phyloP scores from a whole-genome alignment of 2,888 invertebrate species.

The Agriopis aurantiaria region DNA sequence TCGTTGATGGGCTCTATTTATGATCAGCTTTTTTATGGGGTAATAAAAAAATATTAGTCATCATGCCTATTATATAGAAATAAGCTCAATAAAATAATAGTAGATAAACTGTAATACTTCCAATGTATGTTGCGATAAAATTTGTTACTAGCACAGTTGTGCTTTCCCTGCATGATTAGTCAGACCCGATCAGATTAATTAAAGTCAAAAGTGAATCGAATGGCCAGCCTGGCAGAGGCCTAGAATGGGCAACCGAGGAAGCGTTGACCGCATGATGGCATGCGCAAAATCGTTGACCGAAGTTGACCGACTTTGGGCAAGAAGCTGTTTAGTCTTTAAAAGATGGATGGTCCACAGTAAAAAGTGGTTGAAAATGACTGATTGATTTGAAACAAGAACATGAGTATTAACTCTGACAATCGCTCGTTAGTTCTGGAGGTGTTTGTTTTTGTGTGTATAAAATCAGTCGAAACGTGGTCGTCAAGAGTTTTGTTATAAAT shows the following conservation, averaged over 20 bases:
- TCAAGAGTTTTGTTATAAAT: neutral
- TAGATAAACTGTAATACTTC: too few relatives aligned
- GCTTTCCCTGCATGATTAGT: neutral
- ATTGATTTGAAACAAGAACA: constrained; percentile 8
- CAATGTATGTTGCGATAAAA: too few relatives aligned
- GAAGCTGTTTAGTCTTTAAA: constrained; percentile 21
- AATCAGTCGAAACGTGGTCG: neutral
- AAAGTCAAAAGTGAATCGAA: constrained; percentile 26
- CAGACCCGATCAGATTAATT: neutral
- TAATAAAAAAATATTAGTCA: too few relatives aligned
- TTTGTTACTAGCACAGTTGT: too few relatives aligned
- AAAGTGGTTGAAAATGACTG: constrained; percentile 25
- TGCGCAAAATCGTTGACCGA: constrained; percentile 30
- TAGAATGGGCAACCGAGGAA: constrained; percentile 27
- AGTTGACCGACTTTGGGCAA: constrained; percentile 32
- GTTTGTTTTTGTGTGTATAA: constrained; percentile 4
- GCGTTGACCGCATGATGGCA: constrained; percentile 34
- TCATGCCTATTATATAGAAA: too few relatives aligned
- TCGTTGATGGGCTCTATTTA: too few relatives aligned
- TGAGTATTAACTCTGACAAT: constrained; percentile 13
- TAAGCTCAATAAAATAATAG: too few relatives aligned
- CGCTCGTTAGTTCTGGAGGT: constrained; percentile 21
- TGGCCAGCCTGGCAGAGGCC: constrained; percentile 19
- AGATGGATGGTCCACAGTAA: constrained; percentile 28
- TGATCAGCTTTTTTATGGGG: too few relatives aligned